Evolutionary conservation across 1,140 invertebrate genomes (phyloP).

Genomic region (Euborellia annulipes): DNA sequence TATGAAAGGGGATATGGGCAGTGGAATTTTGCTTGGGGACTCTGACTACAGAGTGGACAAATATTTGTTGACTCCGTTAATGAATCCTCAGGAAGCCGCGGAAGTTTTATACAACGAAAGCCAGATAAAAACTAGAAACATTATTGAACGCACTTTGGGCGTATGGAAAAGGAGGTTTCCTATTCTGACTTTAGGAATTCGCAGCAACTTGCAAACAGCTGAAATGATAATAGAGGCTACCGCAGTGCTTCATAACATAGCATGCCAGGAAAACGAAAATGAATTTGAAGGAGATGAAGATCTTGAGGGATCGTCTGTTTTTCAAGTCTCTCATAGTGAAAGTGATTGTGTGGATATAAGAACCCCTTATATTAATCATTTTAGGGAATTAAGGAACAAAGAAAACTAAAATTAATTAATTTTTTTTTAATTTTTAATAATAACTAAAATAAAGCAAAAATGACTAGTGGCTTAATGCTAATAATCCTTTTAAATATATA

Average conservation of each 20-base stretch:
- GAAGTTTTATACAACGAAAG: slow-evolving; percentile 22
- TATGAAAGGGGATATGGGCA: slow-evolving; percentile 14
- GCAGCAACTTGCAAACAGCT: slow-evolving; percentile 15
- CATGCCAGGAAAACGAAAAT: too few species aligned
- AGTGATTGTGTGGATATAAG: too few species aligned
- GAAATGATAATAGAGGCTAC: slow-evolving; percentile 11
- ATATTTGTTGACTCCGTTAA: slow-evolving; percentile 9
- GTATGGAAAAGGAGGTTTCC: slow-evolving; percentile 29
- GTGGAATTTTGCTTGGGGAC: slow-evolving; percentile 20
- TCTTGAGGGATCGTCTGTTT: too few species aligned
- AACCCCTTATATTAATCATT: too few species aligned
- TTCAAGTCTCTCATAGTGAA: too few species aligned
- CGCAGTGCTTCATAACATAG: slow-evolving; percentile 13
- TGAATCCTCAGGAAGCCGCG: not conserved
- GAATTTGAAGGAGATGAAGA: too few species aligned
- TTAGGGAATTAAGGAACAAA: too few species aligned
- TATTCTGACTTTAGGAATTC: slow-evolving; percentile 22
- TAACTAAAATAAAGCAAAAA: too few species aligned
- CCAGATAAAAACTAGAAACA: slow-evolving; percentile 26
- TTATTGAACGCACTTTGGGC: slow-evolving; percentile 26
- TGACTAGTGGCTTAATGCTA: too few species aligned
- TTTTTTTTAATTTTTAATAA: too few species aligned
- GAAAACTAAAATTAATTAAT: too few species aligned
- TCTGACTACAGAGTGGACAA: slow-evolving; percentile 4
- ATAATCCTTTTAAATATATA: too few species aligned